Percentiles rank a stretch among this genome's conserved stretches.
These are phyloP conservation scores for Whitmania pigra DNA, from an alignment of 1,140 invertebrate genomes.

Conservation along the genomic window DNA sequence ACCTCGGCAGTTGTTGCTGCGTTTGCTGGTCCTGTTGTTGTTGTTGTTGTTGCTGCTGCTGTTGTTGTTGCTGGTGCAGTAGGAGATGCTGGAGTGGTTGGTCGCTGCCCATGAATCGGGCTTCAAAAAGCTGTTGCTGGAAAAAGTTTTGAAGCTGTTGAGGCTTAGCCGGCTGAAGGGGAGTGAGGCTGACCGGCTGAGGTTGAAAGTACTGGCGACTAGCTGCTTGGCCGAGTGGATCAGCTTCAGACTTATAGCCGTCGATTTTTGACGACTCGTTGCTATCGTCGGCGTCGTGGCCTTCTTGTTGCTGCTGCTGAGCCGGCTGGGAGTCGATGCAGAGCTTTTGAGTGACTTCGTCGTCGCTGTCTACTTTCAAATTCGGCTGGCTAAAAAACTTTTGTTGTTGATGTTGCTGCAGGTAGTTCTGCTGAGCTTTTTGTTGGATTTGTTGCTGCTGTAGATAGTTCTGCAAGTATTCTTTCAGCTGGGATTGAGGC, in stretches of 20 bases:
- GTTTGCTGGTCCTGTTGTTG: background rate
- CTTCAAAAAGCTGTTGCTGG: background rate
- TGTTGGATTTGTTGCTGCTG: background rate
- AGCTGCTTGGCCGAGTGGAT: too few species aligned
- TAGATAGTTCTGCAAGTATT: background rate
- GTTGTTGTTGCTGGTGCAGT: background rate
- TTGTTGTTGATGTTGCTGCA: conserved; percentile 8
- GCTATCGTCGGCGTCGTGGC: background rate
- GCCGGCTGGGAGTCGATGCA: background rate
- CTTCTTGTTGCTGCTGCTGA: conserved; percentile 2
- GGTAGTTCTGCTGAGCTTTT: too few species aligned
- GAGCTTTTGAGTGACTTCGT: background rate
- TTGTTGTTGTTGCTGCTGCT: background rate
- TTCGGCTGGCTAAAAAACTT: background rate
- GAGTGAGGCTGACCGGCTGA: background rate
- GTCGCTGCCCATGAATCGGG: too few species aligned
- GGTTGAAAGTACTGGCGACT: background rate
- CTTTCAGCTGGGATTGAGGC: background rate
- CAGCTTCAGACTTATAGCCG: too few species aligned
- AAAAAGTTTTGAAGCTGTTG: conserved; percentile 5
- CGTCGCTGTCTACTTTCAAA: background rate
- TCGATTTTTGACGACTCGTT: background rate
- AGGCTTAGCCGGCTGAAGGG: background rate
- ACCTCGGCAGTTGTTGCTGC: background rate
- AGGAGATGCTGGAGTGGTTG: background rate